Evolutionary conservation across 2,797 vertebrate genomes (phyloP).

Genomic region (Urophycis tenuis): DNA sequence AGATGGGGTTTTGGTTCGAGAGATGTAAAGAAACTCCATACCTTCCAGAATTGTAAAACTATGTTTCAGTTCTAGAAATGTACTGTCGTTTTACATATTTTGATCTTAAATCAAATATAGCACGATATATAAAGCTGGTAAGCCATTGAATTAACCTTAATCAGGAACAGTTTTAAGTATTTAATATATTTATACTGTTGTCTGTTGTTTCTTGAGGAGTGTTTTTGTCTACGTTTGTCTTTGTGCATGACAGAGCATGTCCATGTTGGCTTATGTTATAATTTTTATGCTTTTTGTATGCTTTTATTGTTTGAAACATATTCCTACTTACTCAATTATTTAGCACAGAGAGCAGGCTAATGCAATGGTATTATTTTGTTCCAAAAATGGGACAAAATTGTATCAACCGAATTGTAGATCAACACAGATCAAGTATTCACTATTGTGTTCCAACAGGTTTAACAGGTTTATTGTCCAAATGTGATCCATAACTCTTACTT

Average conservation of each 20-base stretch:
- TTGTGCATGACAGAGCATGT: neutral
- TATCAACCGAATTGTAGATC: neutral
- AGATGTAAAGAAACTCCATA: neutral
- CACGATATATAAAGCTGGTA: no score
- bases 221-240: neutral
- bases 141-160: no score
- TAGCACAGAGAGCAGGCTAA: neutral
- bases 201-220: neutral
- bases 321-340: neutral
- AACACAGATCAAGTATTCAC: neutral
- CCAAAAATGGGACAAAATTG: neutral
- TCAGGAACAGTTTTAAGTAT: no score
- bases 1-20: neutral
- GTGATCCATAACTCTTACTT: neutral
- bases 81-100: no score
- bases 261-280: neutral
- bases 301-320: neutral
- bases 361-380: neutral
- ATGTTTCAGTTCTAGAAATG: constrained; percentile 1
- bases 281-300: neutral
- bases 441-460: neutral
- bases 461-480: neutral
- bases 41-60: neutral
- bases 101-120: no score
- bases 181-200: neutral